phyloP scores from a whole-genome alignment of 2,888 invertebrate genomes.

The Nipponacmea schrenckii region DNA sequence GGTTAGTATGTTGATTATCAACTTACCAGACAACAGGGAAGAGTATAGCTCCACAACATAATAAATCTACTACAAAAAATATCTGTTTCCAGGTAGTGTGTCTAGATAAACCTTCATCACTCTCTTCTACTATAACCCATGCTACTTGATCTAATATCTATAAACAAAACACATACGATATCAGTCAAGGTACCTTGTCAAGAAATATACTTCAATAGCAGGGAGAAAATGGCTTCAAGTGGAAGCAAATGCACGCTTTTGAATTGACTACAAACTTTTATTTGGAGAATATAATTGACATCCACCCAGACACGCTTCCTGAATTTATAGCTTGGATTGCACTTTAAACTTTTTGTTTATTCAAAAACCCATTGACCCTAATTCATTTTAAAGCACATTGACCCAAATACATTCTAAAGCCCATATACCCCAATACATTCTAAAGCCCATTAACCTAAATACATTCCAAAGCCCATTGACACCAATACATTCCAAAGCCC shows the following conservation, averaged over 20 bases:
- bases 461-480: no score
- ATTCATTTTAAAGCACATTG: no score
- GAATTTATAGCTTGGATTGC: no score
- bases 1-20: neutral
- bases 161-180: conserved; percentile 5
- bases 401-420: no score
- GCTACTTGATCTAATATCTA: conserved; percentile 96
- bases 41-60: conserved; percentile 95
- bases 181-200: neutral
- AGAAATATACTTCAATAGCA: neutral
- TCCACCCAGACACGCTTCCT: no score
- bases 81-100: conserved; percentile 91
- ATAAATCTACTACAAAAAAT: conserved; percentile 90
- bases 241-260: no score
- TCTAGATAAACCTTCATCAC: conserved; percentile 90
- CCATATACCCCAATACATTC: no score
- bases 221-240: neutral
- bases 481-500: no score
- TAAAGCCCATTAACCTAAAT: no score
- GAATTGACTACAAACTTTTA: neutral
- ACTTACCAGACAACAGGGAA: conserved; percentile 94
- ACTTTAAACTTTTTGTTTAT: no score
- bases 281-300: no score
- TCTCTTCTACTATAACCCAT: conserved; percentile 96
- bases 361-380: no score